These are phyloP conservation scores for Porites lobata DNA, from an alignment of 92 coral and sea anemone genomes.

Conservation along the genomic window DNA sequence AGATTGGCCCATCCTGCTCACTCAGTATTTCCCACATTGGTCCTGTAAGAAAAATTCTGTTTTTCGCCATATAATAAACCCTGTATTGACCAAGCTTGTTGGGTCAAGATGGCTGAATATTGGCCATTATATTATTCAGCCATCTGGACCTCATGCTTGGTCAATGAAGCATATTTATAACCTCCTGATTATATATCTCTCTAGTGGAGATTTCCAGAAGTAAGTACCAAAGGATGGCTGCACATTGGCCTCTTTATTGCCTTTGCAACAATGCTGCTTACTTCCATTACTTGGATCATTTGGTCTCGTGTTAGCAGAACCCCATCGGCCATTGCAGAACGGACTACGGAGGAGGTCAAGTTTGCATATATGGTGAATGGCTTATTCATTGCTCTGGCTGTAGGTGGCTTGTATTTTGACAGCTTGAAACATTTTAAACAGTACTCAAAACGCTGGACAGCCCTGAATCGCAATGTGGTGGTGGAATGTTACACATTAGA, in stretches of 20 bases:
- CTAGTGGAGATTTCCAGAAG: slow-evolving; percentile 96
- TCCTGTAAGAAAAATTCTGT: no score
- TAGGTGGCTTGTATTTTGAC: slow-evolving; percentile 95
- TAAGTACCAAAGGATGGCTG: slow-evolving; percentile 97
- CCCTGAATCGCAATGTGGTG: slow-evolving; percentile 85
- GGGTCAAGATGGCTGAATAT: no score
- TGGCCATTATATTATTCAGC: no score
- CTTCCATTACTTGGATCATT: slow-evolving; percentile 95
- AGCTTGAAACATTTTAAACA: slow-evolving; percentile 89
- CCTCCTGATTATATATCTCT: neutral
- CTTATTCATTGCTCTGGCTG: slow-evolving; percentile 91
- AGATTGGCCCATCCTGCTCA: no score
- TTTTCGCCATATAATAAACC: no score
- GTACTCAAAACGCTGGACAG: slow-evolving; percentile 92
- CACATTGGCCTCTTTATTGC: slow-evolving; percentile 92
- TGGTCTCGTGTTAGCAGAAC: slow-evolving; percentile 97
- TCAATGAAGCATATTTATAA: no score
- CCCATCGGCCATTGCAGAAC: slow-evolving; percentile 87
- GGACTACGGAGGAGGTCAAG: slow-evolving; percentile 95
- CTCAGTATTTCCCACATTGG: no score
- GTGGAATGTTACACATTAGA: slow-evolving; percentile 62
- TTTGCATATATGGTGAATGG: slow-evolving; percentile 97
- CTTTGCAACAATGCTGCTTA: slow-evolving; percentile 93
- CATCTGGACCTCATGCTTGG: no score
- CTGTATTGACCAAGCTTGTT: no score